Evolutionary conservation across 2,888 invertebrate species (phyloP), one percentile per base, ranked within the genome.

Genomic region (Drosophila seclusa): DNA sequence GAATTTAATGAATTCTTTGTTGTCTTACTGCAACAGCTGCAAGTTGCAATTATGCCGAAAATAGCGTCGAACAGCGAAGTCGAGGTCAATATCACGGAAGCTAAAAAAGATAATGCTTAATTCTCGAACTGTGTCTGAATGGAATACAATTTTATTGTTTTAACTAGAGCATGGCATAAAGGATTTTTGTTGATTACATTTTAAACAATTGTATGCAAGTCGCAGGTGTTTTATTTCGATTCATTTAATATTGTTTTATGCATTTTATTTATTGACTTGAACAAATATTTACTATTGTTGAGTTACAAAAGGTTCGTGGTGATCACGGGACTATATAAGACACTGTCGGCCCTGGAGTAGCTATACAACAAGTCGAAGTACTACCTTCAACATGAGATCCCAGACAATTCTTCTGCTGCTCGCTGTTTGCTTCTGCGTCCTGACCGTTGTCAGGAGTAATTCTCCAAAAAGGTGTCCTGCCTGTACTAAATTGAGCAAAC

Each of bases 41-140:
- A 45, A 24, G 45, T 21, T 8, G 1, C 4, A 45, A 13, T 7
- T 21, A 13, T 21, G 7, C 21, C 21, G 21, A 21, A 45, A 36
- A 34, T 1, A 18, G 3, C 32, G 32, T 32, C 0, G 0, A 29
- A 7, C 0, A 8, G 0, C 13, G 13, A 10, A 31, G 10, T 13
- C 34, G 45, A 24, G 8, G 2, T 45, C 8, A 24, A 45, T 1
- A 24, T 8, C 45, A 2, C 2, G 45, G 8, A 45, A 16, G 8
- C 16, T 4, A 8, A 24, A 16, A 16, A 45, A 0, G 4, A 16
- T 2, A 45, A 16, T 2, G 45, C 42, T 7, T 1, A 21, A 21
- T 42, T 45, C 7, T 45, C 13, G 21, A 2, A 45, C 0, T 4
- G 8, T 24, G 21, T 8, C 16, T 16, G 1, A 24, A 45, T 24